Conservation (phyloP, 2,113 vertebrate genomes). For the Centropus bengalensis region DNA sequence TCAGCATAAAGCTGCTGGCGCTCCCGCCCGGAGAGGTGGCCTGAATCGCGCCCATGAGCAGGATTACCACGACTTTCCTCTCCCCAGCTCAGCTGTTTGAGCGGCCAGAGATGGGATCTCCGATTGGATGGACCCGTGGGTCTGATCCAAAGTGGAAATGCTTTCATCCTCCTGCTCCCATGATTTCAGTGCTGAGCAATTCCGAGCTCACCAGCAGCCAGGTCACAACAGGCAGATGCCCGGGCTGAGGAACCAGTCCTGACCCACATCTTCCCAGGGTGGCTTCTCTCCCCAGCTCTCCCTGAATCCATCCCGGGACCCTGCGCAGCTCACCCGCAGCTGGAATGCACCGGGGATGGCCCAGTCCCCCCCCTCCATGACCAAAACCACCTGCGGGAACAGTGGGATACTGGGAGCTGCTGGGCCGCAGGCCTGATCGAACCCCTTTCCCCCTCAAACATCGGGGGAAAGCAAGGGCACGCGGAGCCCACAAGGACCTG, state of each 20-base stretch:
- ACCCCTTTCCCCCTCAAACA: background rate
- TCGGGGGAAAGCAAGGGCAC: background rate
- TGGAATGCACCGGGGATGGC: rapidly evolving
- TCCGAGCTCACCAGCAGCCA: background rate
- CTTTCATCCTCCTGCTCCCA: background rate
- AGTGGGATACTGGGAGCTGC: rapidly evolving
- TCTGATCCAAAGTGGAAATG: background rate
- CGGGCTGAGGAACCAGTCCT: background rate
- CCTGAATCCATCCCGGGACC: rapidly evolving
- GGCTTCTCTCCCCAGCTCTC: background rate
- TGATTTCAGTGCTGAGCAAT: background rate
- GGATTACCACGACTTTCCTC: background rate
- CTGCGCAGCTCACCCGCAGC: rapidly evolving
- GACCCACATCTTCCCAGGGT: rapidly evolving
- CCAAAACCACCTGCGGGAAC: background rate
- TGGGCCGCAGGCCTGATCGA: rapidly evolving
- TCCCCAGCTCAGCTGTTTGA: background rate
- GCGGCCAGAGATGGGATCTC: background rate
- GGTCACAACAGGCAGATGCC: rapidly evolving
- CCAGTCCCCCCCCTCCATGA: background rate
- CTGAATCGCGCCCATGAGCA: background rate
- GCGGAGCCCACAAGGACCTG: background rate
- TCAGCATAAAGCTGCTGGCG: background rate
- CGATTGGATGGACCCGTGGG: background rate
- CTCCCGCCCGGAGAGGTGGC: background rate